Conservation (phyloP, 2,113 vertebrate genomes). For the Serilophus lunatus region DNA sequence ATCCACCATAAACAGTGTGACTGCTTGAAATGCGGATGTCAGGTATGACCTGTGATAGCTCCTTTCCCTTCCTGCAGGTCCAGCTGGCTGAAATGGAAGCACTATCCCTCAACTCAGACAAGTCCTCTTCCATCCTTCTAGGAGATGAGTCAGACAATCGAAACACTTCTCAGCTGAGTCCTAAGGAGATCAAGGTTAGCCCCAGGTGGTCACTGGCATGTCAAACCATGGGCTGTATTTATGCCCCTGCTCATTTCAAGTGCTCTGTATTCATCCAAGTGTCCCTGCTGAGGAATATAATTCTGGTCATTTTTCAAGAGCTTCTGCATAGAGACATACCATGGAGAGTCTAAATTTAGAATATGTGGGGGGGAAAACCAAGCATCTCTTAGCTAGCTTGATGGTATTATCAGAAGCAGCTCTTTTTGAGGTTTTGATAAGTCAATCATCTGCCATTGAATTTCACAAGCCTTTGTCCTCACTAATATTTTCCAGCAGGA, state of each 20-base stretch:
- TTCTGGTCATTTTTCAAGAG: not conserved
- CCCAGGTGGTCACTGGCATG: not conserved
- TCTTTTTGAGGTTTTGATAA: not conserved
- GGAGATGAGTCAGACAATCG: slow-evolving; percentile 91
- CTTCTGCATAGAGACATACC: not conserved
- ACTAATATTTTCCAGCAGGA: slow-evolving; percentile 36
- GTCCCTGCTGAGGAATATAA: not conserved
- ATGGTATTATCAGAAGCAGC: not conserved
- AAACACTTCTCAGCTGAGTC: slow-evolving; percentile 76
- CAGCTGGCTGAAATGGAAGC: slow-evolving; percentile 96
- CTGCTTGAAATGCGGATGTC: not conserved
- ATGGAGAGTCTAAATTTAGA: not conserved
- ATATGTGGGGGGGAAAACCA: not conserved
- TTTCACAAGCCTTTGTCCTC: not conserved
- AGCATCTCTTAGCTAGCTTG: not conserved
- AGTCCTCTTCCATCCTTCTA: slow-evolving; percentile 89
- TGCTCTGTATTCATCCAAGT: not conserved
- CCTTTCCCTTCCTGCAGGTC: slow-evolving; percentile 75
- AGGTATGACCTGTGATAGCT: slow-evolving; percentile 1
- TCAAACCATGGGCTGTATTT: not conserved
- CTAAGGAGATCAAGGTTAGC: slow-evolving; percentile 81
- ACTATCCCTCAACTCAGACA: slow-evolving; percentile 92
- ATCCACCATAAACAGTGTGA: slow-evolving; percentile 13
- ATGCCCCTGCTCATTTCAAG: not conserved
- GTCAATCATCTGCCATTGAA: not conserved